phyloP scores from a whole-genome alignment of 1,140 invertebrate species.

The Drosophila parvula region DNA sequence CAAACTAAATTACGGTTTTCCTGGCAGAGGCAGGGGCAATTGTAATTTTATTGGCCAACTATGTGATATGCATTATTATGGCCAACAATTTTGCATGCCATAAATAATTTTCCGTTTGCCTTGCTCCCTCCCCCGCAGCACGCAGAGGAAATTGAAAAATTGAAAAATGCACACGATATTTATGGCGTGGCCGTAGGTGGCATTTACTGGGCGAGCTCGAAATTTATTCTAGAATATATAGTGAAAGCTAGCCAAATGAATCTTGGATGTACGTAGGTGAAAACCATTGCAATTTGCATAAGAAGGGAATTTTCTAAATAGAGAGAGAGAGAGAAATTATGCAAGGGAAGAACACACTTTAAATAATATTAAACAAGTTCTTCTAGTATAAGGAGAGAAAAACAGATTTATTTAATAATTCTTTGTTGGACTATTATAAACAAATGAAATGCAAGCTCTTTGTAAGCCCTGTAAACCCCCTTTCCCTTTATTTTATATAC shows the following conservation, averaged over 20 bases:
- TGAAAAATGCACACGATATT: slow-evolving; percentile 64
- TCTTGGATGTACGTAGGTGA: slow-evolving; percentile 4
- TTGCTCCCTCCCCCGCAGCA: slow-evolving; percentile 7
- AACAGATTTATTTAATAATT: too few relatives aligned
- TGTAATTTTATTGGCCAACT: slow-evolving; percentile 57
- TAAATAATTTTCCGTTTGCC: slow-evolving; percentile 60
- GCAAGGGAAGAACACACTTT: neutral
- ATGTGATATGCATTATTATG: slow-evolving; percentile 61
- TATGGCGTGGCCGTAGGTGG: slow-evolving; percentile 38
- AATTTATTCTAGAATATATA: slow-evolving; percentile 57
- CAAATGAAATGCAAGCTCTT: neutral
- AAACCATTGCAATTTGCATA: slow-evolving; percentile 21
- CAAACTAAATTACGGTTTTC: slow-evolving; percentile 34
- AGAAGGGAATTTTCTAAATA: neutral
- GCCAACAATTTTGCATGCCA: slow-evolving; percentile 49
- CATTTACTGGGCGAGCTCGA: slow-evolving; percentile 14
- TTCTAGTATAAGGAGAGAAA: too few relatives aligned
- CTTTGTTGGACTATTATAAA: too few relatives aligned
- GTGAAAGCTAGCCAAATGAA: slow-evolving; percentile 22
- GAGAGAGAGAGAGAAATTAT: neutral
- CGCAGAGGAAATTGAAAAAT: slow-evolving; percentile 53
- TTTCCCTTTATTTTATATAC: slow-evolving; percentile 3
- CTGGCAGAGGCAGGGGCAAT: slow-evolving; percentile 35
- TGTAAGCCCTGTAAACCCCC: neutral
- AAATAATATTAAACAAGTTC: neutral